Base-by-base conservation (phyloP, 2,113 vertebrate species). In the Micronycteris hirsuta region DNA sequence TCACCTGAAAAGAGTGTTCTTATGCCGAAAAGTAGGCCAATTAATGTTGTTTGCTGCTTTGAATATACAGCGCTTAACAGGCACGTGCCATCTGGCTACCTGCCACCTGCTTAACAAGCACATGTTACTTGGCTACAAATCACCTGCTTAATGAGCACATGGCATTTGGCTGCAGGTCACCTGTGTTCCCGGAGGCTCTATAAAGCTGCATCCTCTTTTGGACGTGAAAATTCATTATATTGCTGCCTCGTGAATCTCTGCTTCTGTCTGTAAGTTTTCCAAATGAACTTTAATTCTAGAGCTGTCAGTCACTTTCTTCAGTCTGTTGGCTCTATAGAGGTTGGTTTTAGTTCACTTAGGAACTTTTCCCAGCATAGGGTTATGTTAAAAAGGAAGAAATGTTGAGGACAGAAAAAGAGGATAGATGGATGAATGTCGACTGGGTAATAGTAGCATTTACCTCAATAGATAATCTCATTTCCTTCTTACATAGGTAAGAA, bases 141-240 rank as follows among this genome's bases (percentile, higher is more conserved):
- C n/a, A 24, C n/a, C 77, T 38, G n/a, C 52, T 15, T 36, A 54
- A 16, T 2, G n/a, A 24, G 49, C 49, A 38, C 12, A 10, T 54
- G 76, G 5, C n/a, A 16, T 26, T 47, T 38, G 49, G 77, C n/a
- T 56, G 26, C 52, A 16, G 38, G n/a, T 52, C 77, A 80, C n/a
- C 52, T 56, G 47, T 38, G n/a, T 28, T 38, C n/a, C 13, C 2
- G 77, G 49, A 56, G n/a, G 22, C 49, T 26, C 22, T 54, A 38
- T 38, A 33, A 56, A 58, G 36, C 77, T 16, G 22, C n/a, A 17
- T 15, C n/a, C 22, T 7, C 13, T 58, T 16, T 9, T 41, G 36
- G 24, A 49, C 1, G 24, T 9, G n/a, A 9, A 17, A 14, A 38
- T 26, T 28, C 8, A 28, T 1, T 38, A 4, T 3, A 8, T 10